phyloP scores from a whole-genome alignment of 2,888 invertebrate species.

The Encarsia formosa region DNA sequence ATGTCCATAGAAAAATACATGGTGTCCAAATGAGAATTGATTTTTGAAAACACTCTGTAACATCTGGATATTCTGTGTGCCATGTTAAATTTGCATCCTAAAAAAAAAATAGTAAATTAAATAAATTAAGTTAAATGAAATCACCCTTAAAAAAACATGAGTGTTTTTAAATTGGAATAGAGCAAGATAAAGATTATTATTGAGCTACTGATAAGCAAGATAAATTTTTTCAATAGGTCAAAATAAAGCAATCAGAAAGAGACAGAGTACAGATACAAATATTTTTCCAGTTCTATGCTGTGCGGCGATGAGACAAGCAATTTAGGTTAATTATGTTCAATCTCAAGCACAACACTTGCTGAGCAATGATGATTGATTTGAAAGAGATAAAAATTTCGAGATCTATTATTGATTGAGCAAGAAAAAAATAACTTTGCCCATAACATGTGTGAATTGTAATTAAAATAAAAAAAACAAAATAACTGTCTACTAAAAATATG shows the following conservation, averaged over 20 bases:
- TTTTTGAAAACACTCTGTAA: slow-evolving; percentile 88
- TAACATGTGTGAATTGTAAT: too few relatives aligned
- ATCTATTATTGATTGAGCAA: too few relatives aligned
- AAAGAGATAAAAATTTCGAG: slow-evolving; percentile 20
- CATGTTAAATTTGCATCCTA: slow-evolving; percentile 77
- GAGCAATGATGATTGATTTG: slow-evolving; percentile 20
- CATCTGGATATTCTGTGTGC: slow-evolving; percentile 77
- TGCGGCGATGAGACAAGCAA: slow-evolving; percentile 15
- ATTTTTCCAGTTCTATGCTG: slow-evolving; percentile 7
- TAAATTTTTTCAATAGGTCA: slow-evolving; percentile 6
- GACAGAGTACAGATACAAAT: slow-evolving; percentile 13
- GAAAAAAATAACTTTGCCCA: too few relatives aligned
- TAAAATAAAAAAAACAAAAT: too few relatives aligned
- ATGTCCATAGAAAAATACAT: slow-evolving; percentile 77
- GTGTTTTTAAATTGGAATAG: too few relatives aligned
- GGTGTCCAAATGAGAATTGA: slow-evolving; percentile 88
- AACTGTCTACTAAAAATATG: too few relatives aligned
- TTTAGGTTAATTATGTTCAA: slow-evolving; percentile 29
- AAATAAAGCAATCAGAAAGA: slow-evolving; percentile 1
- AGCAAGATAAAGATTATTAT: too few relatives aligned
- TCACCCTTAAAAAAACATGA: too few relatives aligned
- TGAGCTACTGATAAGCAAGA: slow-evolving; percentile 6
- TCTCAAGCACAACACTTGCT: slow-evolving; percentile 21
- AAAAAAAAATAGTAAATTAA: slow-evolving; percentile 46
- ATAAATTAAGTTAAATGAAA: too few relatives aligned